Conservation (phyloP, 1,140 invertebrate genomes). For the Apis dorsata region DNA sequence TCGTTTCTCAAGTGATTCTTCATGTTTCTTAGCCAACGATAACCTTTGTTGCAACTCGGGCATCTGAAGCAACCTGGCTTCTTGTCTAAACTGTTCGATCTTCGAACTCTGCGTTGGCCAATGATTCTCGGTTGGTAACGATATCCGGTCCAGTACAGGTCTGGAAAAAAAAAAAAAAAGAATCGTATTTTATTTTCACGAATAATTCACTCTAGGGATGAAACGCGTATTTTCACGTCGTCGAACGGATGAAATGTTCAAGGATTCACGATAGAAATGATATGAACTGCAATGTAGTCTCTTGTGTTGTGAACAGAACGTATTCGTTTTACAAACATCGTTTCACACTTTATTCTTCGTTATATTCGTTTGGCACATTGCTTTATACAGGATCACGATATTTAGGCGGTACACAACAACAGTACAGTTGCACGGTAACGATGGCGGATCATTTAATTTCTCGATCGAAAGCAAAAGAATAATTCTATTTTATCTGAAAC, state of each 20-base stretch:
- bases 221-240: too few relatives aligned
- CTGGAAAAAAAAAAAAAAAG: slow-evolving; percentile 56
- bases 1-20: slow-evolving; percentile 80
- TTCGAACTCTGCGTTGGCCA: slow-evolving; percentile 8
- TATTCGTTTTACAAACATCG: slow-evolving; percentile 34
- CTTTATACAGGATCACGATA: slow-evolving; percentile 12
- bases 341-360: slow-evolving; percentile 18
- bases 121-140: slow-evolving; percentile 1
- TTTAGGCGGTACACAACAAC: background rate
- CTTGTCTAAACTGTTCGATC: slow-evolving; percentile 57
- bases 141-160: background rate
- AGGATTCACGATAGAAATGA: background rate
- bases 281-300: background rate
- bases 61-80: slow-evolving; percentile 76
- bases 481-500: background rate
- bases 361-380: slow-evolving; percentile 37
- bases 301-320: background rate
- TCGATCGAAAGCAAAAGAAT: too few relatives aligned
- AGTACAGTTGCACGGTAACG: background rate
- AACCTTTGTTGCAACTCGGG: slow-evolving; percentile 80
- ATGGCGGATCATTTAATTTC: background rate
- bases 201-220: background rate
- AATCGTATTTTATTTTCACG: background rate
- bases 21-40: slow-evolving; percentile 80
- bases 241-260: background rate